phyloP scores from a whole-genome alignment of 2,797 vertebrate genomes.

The Numenius phaeopus region DNA sequence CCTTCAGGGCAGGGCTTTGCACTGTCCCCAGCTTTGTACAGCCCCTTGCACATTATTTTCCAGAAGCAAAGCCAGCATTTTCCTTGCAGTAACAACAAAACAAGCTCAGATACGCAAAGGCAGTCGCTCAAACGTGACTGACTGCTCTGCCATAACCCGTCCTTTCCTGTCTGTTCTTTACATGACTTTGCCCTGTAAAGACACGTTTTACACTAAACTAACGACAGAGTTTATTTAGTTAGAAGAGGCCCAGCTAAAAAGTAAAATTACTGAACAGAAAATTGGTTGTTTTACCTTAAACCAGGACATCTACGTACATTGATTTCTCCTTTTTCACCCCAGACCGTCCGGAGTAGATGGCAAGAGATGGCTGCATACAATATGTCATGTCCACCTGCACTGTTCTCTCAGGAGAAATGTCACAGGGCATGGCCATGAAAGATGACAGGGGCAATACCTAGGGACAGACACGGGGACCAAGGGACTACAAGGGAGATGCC shows the following conservation, averaged over 20 bases:
- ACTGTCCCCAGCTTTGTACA: not conserved
- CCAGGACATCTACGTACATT: not conserved
- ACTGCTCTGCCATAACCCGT: not conserved
- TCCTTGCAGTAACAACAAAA: not conserved
- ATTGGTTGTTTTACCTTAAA: too few species aligned
- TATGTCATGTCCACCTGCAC: not conserved
- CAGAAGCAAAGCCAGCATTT: not conserved
- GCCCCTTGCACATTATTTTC: not conserved
- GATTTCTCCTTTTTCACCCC: not conserved
- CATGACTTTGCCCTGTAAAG: not conserved
- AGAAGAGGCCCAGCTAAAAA: too few species aligned
- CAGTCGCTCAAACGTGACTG: not conserved
- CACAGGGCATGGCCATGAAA: not conserved
- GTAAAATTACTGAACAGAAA: too few species aligned
- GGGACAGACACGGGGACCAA: not conserved
- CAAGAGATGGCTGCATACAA: not conserved
- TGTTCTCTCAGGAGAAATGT: not conserved
- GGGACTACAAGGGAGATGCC: not conserved
- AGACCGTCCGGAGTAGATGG: not conserved
- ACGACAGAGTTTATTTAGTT: too few species aligned
- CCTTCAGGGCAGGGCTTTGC: not conserved
- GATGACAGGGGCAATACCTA: not conserved
- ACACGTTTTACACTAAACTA: too few species aligned
- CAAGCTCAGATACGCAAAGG: not conserved
- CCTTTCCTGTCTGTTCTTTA: not conserved